A percentile compares a stretch with the other conserved stretches of the same genome.
phyloP scores from a whole-genome alignment of 2,888 invertebrate genomes.

The Seladonia tumulorum region DNA sequence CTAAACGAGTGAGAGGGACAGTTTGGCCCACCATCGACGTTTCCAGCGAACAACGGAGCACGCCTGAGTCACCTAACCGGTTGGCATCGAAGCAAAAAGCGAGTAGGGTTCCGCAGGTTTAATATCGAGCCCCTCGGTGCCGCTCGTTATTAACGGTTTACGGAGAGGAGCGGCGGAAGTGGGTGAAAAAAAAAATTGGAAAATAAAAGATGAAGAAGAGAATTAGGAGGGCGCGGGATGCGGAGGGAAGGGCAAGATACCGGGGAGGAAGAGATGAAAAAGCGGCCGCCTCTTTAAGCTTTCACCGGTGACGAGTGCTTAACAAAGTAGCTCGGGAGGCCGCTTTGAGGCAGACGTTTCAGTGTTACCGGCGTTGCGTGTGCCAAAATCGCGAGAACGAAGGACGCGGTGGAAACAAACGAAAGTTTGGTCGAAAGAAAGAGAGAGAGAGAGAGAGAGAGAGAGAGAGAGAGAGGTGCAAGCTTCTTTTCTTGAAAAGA shows the following conservation, averaged over 20 bases:
- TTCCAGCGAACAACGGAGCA: neutral
- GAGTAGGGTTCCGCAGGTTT: conserved; percentile 21
- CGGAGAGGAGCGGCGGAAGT: conserved; percentile 28
- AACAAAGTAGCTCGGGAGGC: conserved; percentile 41
- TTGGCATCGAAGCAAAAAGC: conserved; percentile 17
- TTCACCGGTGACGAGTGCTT: conserved; percentile 44
- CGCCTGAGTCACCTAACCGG: neutral
- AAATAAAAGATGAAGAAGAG: neutral
- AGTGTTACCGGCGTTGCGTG: conserved; percentile 18
- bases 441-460: neutral
- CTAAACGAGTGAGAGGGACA: neutral
- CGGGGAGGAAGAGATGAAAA: conserved; percentile 35
- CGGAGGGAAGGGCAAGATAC: neutral
- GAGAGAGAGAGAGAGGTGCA: neutral
- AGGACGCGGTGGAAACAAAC: neutral
- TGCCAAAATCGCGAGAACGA: conserved; percentile 22
- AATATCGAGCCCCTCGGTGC: conserved; percentile 39
- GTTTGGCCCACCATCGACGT: neutral
- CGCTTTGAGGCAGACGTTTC: conserved; percentile 36
- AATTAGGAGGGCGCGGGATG: neutral
- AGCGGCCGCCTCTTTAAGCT: conserved; percentile 28
- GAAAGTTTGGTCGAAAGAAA: neutral
- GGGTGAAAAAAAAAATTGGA: conserved; percentile 6
- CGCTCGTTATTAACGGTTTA: conserved; percentile 42
- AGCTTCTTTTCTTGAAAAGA: conserved; percentile 25